Evolutionary conservation across 2,113 vertebrate species (phyloP).

Genomic region (Phaethornis superciliosus): DNA sequence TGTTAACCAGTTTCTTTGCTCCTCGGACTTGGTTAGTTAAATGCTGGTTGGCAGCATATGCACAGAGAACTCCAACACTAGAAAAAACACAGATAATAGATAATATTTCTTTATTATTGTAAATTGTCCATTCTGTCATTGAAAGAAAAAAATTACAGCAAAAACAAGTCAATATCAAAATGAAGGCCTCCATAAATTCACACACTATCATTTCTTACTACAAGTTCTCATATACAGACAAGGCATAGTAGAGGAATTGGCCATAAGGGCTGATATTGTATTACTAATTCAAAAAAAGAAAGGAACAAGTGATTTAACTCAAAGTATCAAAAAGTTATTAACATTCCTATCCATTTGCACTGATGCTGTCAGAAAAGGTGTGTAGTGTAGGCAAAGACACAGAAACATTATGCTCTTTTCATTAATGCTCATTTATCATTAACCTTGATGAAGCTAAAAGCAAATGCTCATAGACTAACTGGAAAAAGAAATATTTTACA

Average conservation of each 20-base stretch:
- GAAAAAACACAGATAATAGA: background rate
- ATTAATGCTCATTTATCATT: no score
- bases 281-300: background rate
- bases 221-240: background rate
- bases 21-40: constrained; percentile 84
- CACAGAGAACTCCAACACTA: constrained; percentile 88
- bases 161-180: background rate
- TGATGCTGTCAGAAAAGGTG: background rate
- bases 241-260: background rate
- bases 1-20: constrained; percentile 83
- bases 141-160: background rate
- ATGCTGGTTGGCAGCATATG: constrained; percentile 90
- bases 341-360: background rate
- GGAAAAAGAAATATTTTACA: background rate
- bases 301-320: fast-evolving
- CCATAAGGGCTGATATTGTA: background rate
- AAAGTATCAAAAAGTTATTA: background rate
- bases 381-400: background rate
- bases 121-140: background rate
- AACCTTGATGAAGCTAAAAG: background rate
- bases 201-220: background rate
- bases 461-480: background rate
- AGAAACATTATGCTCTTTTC: background rate
- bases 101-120: background rate
- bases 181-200: background rate